A percentile compares a stretch with the other conserved stretches of the same genome.
Evolutionary conservation across 2,888 invertebrate genomes (phyloP).

Genomic region (Agrilus mali): DNA sequence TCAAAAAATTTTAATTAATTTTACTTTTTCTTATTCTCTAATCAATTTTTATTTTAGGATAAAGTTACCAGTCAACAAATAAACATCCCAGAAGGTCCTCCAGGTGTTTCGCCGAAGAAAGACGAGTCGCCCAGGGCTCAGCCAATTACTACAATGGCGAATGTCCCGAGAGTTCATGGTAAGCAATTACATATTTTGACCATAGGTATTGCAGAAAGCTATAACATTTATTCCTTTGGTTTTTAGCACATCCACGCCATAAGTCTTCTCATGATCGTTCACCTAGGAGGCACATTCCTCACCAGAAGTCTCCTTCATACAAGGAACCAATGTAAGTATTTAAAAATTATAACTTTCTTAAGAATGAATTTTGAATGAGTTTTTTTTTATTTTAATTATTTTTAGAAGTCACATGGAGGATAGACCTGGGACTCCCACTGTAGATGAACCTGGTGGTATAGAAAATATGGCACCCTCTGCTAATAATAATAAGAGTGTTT

Average conservation of each 20-base stretch:
- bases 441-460: slow-evolving; percentile 41
- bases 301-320: slow-evolving; percentile 11
- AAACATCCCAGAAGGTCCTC: slow-evolving; percentile 25
- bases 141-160: slow-evolving; percentile 16
- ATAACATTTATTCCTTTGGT: neutral
- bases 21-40: neutral
- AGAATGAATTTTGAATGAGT: neutral
- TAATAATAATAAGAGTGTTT: slow-evolving; percentile 4
- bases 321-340: slow-evolving; percentile 8
- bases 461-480: slow-evolving; percentile 7
- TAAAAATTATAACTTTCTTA: neutral
- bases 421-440: slow-evolving; percentile 58
- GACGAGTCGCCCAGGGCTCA: slow-evolving; percentile 21
- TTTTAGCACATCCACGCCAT: slow-evolving; percentile 2
- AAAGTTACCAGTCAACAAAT: slow-evolving; percentile 9
- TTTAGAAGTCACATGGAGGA: slow-evolving; percentile 36
- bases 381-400: neutral
- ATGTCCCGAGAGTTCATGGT: slow-evolving; percentile 7
- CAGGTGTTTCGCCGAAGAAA: slow-evolving; percentile 27
- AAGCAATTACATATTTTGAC: neutral
- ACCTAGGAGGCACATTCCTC: slow-evolving; percentile 12
- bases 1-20: slow-evolving; percentile 1
- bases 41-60: slow-evolving; percentile 9
- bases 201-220: neutral
- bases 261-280: slow-evolving; percentile 10